These are phyloP conservation scores for Zophobas morio DNA, from an alignment of 1,140 invertebrate genomes.

Conservation along the genomic window DNA sequence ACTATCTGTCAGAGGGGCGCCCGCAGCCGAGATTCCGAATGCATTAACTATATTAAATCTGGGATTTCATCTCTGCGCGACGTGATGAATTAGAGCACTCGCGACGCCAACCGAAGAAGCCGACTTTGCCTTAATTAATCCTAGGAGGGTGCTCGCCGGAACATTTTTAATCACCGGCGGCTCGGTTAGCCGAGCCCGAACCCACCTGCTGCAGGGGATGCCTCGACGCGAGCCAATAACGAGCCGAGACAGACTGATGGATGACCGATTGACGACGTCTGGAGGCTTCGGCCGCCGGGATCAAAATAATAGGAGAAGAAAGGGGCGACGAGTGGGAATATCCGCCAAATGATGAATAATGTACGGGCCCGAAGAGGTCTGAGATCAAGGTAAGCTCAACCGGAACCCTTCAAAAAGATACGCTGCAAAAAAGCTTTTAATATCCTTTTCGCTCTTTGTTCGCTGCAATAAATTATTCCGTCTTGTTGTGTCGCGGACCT, in stretches of 20 bases:
- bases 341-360: too few species aligned
- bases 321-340: too few species aligned
- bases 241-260: slow-evolving; percentile 5
- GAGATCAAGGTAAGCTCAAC: too few species aligned
- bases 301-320: too few species aligned
- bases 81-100: slow-evolving; percentile 39
- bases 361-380: too few species aligned
- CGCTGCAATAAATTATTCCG: too few species aligned
- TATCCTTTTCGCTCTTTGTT: too few species aligned
- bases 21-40: slow-evolving; percentile 27
- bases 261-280: neutral
- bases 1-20: slow-evolving; percentile 15
- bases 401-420: too few species aligned
- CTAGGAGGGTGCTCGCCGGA: slow-evolving; percentile 2
- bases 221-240: neutral
- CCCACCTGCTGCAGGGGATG: slow-evolving; percentile 16
- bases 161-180: slow-evolving; percentile 26
- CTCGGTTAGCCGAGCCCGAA: slow-evolving; percentile 17
- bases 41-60: slow-evolving; percentile 43
- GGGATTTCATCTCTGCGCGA: slow-evolving; percentile 30
- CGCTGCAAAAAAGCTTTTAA: too few species aligned
- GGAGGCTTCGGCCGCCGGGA: too few species aligned
- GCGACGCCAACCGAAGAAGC: slow-evolving; percentile 24
- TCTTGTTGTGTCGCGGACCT: too few species aligned
- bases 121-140: slow-evolving; percentile 38